Evolutionary conservation across 2,797 vertebrate genomes (phyloP).

Genomic region (Telmatherina bonti): DNA sequence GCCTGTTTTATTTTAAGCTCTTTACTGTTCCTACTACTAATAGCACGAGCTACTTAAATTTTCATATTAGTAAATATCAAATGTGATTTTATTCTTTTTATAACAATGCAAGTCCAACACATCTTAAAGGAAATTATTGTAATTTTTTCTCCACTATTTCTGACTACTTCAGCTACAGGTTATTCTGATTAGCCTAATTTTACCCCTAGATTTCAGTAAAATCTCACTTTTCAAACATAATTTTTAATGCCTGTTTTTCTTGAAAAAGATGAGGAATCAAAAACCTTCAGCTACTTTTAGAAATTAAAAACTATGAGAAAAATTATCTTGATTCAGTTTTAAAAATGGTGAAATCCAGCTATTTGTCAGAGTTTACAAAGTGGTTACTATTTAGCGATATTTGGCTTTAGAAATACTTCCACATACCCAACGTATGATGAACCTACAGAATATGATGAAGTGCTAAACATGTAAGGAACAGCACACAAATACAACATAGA

Average conservation of each 20-base stretch:
- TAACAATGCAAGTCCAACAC: background rate
- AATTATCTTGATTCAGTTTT: background rate
- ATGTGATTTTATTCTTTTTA: background rate
- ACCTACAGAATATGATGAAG: too few species aligned
- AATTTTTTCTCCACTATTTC: background rate
- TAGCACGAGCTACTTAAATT: background rate
- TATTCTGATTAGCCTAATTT: background rate
- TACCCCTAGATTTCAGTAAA: too few species aligned
- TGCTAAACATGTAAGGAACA: background rate
- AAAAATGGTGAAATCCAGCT: background rate
- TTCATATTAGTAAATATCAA: background rate
- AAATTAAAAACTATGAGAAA: background rate
- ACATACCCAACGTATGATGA: too few species aligned
- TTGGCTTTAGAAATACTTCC: background rate
- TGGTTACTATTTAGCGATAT: background rate
- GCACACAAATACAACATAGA: background rate
- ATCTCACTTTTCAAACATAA: too few species aligned
- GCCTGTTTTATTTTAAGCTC: too few species aligned
- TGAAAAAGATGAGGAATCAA: background rate
- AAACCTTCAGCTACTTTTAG: background rate
- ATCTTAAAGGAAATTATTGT: background rate
- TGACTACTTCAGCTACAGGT: background rate
- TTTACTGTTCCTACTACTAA: too few species aligned
- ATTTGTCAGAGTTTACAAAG: too few species aligned
- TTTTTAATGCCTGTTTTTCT: too few species aligned